Evolutionary conservation across 1,140 invertebrate genomes (phyloP), one percentile per base, ranked within the genome.

Genomic region (Apis cerana): DNA sequence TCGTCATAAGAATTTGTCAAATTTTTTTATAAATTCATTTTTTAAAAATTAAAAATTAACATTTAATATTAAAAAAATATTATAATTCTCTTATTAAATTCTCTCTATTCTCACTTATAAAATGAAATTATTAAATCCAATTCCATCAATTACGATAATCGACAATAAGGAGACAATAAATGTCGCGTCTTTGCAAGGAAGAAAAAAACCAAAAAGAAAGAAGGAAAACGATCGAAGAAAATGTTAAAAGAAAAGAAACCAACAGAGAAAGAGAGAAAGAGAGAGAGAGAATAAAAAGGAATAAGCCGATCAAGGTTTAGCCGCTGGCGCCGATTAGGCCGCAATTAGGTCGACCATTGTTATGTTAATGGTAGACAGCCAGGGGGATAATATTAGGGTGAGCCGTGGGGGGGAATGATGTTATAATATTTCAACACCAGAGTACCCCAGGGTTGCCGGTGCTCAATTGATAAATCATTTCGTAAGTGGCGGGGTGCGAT

Each of bases 351-450:
- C 88, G 87, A 90, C 72, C 89, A 94, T 94, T 94, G 93, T 94
- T 91, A 94, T 94, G 93, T 91, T 94, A 93, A 94, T 93, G 85
- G 84, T 80, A 83, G 71, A 83, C 83, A 85, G 87, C 88, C 86
- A 87, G 76, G 75, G 85, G 88, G 90, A 89, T 92, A 92, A 93
- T 92, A 92, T 90, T 91, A 92, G 92, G 90, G 91, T 92, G 90
- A 90, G 89, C 87, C 87, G 83, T 85, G 33, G 76, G 83, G 83
- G 81, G 88, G 89, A 91, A 91, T 91, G 88, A 92, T 92, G 90
- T 94, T 93, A 93, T 93, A 93, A 94, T 94, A 94, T 94, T 94
- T 94, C 93, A 92, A 92, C 91, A 93, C 91, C 88, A 85, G 33
- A 43, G 89, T 85, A 85, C 86, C 87, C 88, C 82, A 69, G 89